Conservation (phyloP, 2,888 invertebrate species). For the Sminthurinus aureus region DNA sequence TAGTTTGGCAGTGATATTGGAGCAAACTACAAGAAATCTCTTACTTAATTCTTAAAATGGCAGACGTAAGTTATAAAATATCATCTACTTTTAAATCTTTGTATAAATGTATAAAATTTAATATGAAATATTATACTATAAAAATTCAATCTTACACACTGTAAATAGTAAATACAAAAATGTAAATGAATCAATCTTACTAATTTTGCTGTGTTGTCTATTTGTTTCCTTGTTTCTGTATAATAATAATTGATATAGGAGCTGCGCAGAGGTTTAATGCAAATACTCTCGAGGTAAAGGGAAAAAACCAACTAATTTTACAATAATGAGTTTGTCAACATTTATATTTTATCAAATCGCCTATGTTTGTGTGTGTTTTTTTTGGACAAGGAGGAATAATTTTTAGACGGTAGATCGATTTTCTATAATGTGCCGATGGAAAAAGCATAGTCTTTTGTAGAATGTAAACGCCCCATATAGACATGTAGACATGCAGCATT, state of each 20-base stretch:
- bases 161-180: too few species aligned
- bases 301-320: too few species aligned
- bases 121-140: too few species aligned
- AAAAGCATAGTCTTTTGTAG: too few species aligned
- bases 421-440: too few species aligned
- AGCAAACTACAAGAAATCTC: not conserved
- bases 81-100: not conserved
- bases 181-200: too few species aligned
- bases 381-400: not conserved
- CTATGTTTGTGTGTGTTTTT: not conserved
- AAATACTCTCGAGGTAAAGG: slow-evolving; percentile 48
- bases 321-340: not conserved
- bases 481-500: not conserved
- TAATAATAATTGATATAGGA: not conserved
- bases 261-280: slow-evolving; percentile 29
- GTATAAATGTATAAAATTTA: too few species aligned
- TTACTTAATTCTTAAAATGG: slow-evolving; percentile 13
- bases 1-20: not conserved
- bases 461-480: not conserved
- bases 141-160: too few species aligned
- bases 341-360: not conserved
- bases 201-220: not conserved
- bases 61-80: slow-evolving; percentile 23
- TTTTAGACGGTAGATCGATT: not conserved
- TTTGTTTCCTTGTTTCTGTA: not conserved